These are phyloP conservation scores for Ceratosolen fusciceps DNA, from an alignment of 1,140 invertebrate species.

Conservation along the genomic window DNA sequence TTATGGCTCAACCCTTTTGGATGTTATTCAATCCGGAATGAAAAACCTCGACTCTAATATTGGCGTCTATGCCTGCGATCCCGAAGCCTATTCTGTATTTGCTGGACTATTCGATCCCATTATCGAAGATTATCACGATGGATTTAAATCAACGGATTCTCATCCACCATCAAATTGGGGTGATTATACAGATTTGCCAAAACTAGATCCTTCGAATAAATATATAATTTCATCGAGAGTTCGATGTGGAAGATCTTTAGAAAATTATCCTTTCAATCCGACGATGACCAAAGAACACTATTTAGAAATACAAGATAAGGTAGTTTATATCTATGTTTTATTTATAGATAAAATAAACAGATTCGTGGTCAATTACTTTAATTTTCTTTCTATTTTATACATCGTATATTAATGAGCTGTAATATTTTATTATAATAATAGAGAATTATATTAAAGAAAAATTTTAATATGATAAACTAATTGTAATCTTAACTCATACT, in stretches of 20 bases:
- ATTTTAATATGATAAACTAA: too few species aligned
- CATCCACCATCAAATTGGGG: constrained; percentile 82
- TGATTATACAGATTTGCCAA: constrained; percentile 76
- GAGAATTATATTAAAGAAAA: too few species aligned
- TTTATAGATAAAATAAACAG: too few species aligned
- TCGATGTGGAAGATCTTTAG: constrained; percentile 78
- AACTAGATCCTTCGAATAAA: constrained; percentile 80
- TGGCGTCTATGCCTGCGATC: constrained; percentile 83
- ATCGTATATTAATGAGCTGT: too few species aligned
- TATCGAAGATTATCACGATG: constrained; percentile 82
- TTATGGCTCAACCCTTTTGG: constrained; percentile 75
- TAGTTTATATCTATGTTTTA: too few species aligned
- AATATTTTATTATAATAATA: too few species aligned
- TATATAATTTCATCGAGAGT: constrained; percentile 84
- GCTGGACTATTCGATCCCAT: constrained; percentile 81
- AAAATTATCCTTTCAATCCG: constrained; percentile 84
- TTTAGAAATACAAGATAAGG: constrained; percentile 74
- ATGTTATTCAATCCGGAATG: constrained; percentile 80
- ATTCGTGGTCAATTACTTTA: too few species aligned
- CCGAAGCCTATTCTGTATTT: constrained; percentile 80
- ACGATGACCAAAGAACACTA: constrained; percentile 80
- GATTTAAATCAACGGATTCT: constrained; percentile 75
- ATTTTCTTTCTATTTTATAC: too few species aligned
- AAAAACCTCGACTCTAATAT: constrained; percentile 76
- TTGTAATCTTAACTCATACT: too few species aligned